Conservation (phyloP, 1,140 invertebrate species). For the Propsilocerus akamusi region DNA sequence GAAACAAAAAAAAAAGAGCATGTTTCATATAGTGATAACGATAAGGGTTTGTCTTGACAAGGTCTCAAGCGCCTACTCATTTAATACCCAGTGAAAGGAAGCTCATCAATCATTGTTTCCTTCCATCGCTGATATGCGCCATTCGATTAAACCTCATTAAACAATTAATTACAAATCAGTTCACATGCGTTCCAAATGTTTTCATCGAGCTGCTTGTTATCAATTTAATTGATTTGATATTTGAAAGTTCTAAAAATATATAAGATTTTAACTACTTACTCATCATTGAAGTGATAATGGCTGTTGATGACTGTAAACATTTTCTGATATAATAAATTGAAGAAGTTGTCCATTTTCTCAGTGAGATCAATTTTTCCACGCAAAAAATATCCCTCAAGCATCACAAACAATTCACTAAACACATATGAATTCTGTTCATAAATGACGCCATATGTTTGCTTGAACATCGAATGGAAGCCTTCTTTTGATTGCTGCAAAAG, state of each 20-base stretch:
- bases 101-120: too few species aligned
- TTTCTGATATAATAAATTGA: constrained; percentile 78
- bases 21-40: too few species aligned
- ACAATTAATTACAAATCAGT: not conserved
- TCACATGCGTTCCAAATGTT: too few species aligned
- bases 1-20: too few species aligned
- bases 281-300: constrained; percentile 74
- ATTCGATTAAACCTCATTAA: too few species aligned
- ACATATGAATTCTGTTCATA: constrained; percentile 88
- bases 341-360: constrained; percentile 81
- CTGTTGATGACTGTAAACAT: constrained; percentile 92
- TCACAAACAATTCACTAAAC: constrained; percentile 78
- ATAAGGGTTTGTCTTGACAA: too few species aligned
- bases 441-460: constrained; percentile 81
- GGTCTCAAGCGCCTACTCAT: too few species aligned
- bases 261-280: constrained; percentile 32
- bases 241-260: not conserved
- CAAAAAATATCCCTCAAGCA: constrained; percentile 78
- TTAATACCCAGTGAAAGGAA: too few species aligned
- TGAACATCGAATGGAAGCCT: constrained; percentile 89
- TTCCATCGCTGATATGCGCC: too few species aligned
- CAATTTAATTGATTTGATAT: not conserved
- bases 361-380: constrained; percentile 64
- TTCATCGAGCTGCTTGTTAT: too few species aligned
- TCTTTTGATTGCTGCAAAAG: constrained; percentile 62